Conservation (phyloP, 2,113 vertebrate genomes). For the Noturus placidus region DNA sequence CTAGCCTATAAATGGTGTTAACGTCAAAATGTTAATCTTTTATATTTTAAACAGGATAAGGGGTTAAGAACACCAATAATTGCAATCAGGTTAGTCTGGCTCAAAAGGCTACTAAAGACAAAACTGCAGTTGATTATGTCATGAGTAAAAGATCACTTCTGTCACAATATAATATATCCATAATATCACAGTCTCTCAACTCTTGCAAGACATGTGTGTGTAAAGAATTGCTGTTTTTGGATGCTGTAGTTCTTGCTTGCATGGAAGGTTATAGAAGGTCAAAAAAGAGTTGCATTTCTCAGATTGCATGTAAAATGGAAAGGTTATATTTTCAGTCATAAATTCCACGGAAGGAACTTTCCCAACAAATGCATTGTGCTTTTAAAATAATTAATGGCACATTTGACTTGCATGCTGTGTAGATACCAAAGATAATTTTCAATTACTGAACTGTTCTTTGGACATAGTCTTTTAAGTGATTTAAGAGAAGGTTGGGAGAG, state of each 20-base stretch:
- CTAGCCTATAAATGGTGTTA: background rate
- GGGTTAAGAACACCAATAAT: background rate
- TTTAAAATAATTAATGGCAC: constrained; percentile 27
- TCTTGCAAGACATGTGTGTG: background rate
- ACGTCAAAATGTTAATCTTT: background rate
- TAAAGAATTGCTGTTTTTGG: background rate
- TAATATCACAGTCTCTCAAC: background rate
- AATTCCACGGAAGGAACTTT: constrained; percentile 12
- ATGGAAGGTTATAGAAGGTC: background rate
- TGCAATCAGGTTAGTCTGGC: background rate
- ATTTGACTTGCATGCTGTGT: constrained; percentile 18
- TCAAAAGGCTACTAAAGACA: background rate
- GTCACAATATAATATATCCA: background rate
- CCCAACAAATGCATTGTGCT: background rate
- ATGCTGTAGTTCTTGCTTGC: background rate
- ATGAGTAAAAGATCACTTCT: background rate
- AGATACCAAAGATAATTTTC: constrained; percentile 20
- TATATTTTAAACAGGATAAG: background rate
- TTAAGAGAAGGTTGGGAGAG: constrained; percentile 12
- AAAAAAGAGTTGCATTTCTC: background rate
- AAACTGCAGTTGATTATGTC: background rate
- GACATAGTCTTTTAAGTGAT: background rate
- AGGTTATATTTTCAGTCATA: constrained; percentile 22
- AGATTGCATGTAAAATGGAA: constrained; percentile 27
- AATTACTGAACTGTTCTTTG: constrained; percentile 18